Evolutionary conservation across 2,888 invertebrate genomes (phyloP).

Genomic region (Tigriopus californicus): DNA sequence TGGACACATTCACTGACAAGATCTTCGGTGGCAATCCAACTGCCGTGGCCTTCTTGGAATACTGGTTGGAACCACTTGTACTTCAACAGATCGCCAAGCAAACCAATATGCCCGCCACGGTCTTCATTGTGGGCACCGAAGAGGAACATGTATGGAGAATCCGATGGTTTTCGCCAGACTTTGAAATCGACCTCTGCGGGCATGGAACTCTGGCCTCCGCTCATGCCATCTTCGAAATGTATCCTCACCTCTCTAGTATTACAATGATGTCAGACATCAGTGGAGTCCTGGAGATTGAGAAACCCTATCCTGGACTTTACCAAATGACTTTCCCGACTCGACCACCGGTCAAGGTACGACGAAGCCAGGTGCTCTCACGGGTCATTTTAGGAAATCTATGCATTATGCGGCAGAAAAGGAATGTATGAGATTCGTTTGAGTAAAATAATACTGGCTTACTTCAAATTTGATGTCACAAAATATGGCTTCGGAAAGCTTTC

Average conservation of each 20-base stretch:
- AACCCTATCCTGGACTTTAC: no score
- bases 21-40: background rate
- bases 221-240: background rate
- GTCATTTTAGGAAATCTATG: no score
- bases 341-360: no score
- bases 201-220: background rate
- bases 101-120: background rate
- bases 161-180: background rate
- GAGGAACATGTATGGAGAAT: background rate
- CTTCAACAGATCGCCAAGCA: background rate
- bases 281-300: no score
- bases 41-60: background rate
- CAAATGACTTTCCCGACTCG: no score
- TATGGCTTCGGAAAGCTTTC: no score
- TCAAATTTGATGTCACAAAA: no score
- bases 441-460: no score
- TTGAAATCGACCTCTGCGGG: background rate
- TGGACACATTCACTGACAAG: background rate
- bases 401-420: no score
- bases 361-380: no score
- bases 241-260: background rate
- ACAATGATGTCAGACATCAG: background rate
- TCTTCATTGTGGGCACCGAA: background rate
- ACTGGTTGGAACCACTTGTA: background rate
- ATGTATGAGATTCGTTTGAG: no score